phyloP scores from a whole-genome alignment of 2,888 invertebrate genomes.

The Harpagoxenus sublaevis region DNA sequence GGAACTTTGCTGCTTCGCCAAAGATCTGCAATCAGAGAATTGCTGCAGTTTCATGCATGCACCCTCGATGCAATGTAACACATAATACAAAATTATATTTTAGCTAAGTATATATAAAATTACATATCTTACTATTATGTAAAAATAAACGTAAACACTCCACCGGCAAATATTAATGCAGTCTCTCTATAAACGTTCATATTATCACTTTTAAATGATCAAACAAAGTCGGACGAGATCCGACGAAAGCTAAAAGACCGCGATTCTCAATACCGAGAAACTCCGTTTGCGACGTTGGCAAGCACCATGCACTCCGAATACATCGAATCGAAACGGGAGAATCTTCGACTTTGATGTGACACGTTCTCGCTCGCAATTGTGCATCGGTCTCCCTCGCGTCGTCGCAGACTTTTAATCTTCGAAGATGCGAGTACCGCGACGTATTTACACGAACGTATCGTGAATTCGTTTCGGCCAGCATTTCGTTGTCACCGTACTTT shows the following conservation, averaged over 20 bases:
- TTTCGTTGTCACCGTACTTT: slow-evolving; percentile 19
- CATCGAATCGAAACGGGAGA: slow-evolving; percentile 29
- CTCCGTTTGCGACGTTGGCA: slow-evolving; percentile 23
- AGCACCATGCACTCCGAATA: slow-evolving; percentile 14
- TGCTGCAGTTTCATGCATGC: not conserved
- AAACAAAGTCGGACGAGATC: not conserved
- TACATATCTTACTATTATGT: not conserved
- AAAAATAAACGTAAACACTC: not conserved
- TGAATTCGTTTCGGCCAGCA: slow-evolving; percentile 18
- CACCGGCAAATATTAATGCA: not conserved
- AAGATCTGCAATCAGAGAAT: not conserved
- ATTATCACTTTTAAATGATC: slow-evolving; percentile 11
- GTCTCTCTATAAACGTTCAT: not conserved
- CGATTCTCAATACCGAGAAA: slow-evolving; percentile 28
- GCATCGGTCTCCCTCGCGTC: slow-evolving; percentile 16
- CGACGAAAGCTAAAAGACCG: not conserved
- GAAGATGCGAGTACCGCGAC: slow-evolving; percentile 29
- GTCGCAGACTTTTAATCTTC: slow-evolving; percentile 46
- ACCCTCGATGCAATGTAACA: not conserved
- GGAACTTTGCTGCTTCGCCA: not conserved
- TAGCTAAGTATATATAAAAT: not conserved
- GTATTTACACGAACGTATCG: slow-evolving; percentile 38
- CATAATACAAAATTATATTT: slow-evolving; percentile 3
- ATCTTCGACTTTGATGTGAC: slow-evolving; percentile 46
- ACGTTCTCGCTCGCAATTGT: not conserved